phyloP scores from a whole-genome alignment of 2,888 invertebrate species.

The Spodoptera littoralis region DNA sequence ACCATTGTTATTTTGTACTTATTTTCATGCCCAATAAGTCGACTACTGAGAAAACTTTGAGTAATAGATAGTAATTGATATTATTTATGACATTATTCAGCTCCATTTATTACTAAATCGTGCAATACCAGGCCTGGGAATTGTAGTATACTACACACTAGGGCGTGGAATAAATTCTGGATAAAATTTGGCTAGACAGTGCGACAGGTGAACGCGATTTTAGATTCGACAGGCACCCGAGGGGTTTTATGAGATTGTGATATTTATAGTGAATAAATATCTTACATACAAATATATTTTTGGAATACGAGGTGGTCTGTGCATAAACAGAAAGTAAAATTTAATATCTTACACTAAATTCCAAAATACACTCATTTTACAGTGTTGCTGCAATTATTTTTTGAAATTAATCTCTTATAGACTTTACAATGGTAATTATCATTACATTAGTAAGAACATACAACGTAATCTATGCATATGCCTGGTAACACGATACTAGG shows the following conservation, averaged over 20 bases:
- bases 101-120: constrained; percentile 17
- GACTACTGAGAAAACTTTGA: constrained; percentile 2
- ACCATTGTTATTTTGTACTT: too few relatives aligned
- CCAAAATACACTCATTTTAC: too few relatives aligned
- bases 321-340: too few relatives aligned
- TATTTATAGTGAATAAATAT: constrained; percentile 37
- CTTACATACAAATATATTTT: too few relatives aligned
- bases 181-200: constrained; percentile 49
- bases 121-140: constrained; percentile 6
- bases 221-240: constrained; percentile 26
- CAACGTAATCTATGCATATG: not conserved
- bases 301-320: too few relatives aligned
- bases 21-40: not conserved
- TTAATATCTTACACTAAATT: too few relatives aligned
- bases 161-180: constrained; percentile 28
- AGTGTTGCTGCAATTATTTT: too few relatives aligned
- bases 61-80: constrained; percentile 3
- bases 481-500: too few relatives aligned
- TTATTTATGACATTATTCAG: constrained; percentile 2
- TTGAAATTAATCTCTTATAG: too few relatives aligned
- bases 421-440: too few relatives aligned
- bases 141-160: constrained; percentile 18
- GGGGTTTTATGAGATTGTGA: constrained; percentile 28
- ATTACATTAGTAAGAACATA: too few relatives aligned
- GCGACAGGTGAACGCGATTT: constrained; percentile 42